These are phyloP conservation scores for Cathartes aura DNA, from an alignment of 2,113 vertebrate genomes.

Conservation along the genomic window DNA sequence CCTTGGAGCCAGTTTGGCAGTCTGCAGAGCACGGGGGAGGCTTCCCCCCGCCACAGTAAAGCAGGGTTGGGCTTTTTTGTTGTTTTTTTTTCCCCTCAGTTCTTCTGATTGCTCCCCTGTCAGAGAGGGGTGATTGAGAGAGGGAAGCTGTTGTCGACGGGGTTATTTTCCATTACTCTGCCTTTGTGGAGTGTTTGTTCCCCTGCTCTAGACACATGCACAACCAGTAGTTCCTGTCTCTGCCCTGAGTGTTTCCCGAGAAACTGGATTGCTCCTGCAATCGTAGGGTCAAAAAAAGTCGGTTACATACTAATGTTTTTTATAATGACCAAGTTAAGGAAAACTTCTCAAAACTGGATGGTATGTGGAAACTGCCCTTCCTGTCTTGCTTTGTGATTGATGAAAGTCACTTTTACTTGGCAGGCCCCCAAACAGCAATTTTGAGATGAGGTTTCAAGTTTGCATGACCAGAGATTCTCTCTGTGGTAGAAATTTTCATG, in stretches of 20 bases:
- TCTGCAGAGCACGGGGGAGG: neutral
- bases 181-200: neutral
- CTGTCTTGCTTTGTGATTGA: neutral
- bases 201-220: neutral
- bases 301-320: neutral
- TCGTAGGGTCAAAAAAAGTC: neutral
- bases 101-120: neutral
- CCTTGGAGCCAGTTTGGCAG: neutral
- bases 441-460: neutral
- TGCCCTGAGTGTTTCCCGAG: neutral
- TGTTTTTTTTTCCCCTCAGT: neutral
- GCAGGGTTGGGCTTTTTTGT: rapidly evolving
- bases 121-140: neutral
- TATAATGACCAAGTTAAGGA: neutral
- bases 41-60: neutral
- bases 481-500: neutral
- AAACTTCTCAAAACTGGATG: neutral
- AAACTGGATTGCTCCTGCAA: neutral
- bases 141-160: neutral
- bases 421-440: neutral
- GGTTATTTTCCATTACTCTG: neutral
- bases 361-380: neutral
- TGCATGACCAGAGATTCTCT: neutral
- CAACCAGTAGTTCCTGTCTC: neutral
- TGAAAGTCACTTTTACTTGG: neutral